Evolutionary conservation across 2,888 invertebrate species (phyloP), one percentile per base, ranked within the genome.

Genomic region (Colletes collaris): DNA sequence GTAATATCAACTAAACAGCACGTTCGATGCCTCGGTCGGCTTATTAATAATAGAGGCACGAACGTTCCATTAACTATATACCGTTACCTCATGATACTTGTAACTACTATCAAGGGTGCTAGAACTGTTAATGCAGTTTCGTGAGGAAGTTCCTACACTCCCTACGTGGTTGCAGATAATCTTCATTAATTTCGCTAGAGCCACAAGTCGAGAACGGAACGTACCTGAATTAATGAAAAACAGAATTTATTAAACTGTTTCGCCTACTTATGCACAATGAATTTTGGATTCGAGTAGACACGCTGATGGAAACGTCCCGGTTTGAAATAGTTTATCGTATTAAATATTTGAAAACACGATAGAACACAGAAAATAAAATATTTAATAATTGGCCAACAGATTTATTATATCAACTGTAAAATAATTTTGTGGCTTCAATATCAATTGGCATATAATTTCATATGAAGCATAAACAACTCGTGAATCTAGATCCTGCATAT

Each of bases 41-140:
- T 76, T 78, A 79, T 58, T 81, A 78, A 78, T 81, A 81, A 77
- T 72, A 55, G 53, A 50, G 53, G 67, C 70, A 76, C 55, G 77
- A 73, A 83, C 64, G 71, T 69, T 60, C 72, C 64, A 72, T 73
- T 81, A 81, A 83, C 59, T 72, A 53, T 58, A 19, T 49, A 50
- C 49, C 46, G 59, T 69, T 74, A 53, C 58, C 75, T 80, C 77
- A 67, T 62, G 59, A 79, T 69, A 80, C 71, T 71, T 64, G 66
- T 63, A 69, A 74, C 55, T 69, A 78, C 69, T 49, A 46, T 19
- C 58, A 46, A 37, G 59, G 63, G 60, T 63, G 52, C 58, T 58
- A 16, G 55, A 52, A 63, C 62, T 40, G 65, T 71, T 62, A 58
- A 58, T 60, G 53, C 27, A 65, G 53, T 55, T 72, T 64, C 44